These are phyloP conservation scores for Lasioglossum leucozonium DNA, from an alignment of 2,888 invertebrate species.

Conservation along the genomic window DNA sequence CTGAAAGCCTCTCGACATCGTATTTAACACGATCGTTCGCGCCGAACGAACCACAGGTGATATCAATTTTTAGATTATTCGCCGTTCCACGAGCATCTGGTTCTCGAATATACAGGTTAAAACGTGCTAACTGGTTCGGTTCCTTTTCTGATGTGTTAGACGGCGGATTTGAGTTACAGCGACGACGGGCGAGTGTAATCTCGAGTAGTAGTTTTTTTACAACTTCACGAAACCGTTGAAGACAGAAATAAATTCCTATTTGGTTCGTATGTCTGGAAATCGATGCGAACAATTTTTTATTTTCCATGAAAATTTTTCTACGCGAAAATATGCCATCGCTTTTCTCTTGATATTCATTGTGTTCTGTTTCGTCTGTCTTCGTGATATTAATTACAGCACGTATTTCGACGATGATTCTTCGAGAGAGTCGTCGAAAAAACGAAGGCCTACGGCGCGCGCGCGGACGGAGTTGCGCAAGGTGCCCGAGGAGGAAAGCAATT, in stretches of 20 bases:
- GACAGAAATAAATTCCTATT: too few species aligned
- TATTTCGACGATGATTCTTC: not conserved
- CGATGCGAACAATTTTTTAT: too few species aligned
- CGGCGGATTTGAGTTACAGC: too few species aligned
- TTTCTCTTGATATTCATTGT: not conserved
- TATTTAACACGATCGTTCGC: not conserved
- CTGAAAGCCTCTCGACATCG: not conserved
- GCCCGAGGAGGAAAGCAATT: conserved; percentile 47
- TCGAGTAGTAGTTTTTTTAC: too few species aligned
- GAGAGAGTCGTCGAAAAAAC: conserved; percentile 4
- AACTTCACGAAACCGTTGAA: too few species aligned
- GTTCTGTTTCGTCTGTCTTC: not conserved
- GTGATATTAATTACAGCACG: not conserved
- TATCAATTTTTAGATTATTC: not conserved
- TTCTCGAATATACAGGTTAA: not conserved
- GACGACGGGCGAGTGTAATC: too few species aligned
- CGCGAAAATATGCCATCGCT: not conserved
- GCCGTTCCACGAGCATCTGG: not conserved
- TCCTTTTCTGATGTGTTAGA: too few species aligned
- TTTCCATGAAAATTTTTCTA: too few species aligned
- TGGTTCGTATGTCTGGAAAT: too few species aligned
- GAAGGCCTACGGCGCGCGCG: not conserved
- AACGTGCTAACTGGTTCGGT: not conserved
- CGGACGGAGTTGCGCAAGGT: conserved; percentile 28
- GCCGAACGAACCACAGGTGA: not conserved